Evolutionary conservation across 2,888 invertebrate genomes (phyloP).

Genomic region (Boloria euphrosyne): DNA sequence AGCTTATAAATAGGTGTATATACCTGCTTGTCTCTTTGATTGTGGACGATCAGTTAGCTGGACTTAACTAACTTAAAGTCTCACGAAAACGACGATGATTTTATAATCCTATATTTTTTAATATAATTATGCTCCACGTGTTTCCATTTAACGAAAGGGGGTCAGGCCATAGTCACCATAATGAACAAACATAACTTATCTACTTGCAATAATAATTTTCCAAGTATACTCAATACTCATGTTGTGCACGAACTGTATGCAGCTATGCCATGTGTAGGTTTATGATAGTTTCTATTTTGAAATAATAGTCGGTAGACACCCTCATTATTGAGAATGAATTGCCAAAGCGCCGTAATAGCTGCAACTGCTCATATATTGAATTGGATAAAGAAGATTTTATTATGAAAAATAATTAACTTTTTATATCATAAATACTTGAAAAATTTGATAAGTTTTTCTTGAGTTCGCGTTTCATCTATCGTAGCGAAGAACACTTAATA

Average conservation of each 20-base stretch:
- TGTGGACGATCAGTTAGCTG: too few species aligned
- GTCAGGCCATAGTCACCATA: too few species aligned
- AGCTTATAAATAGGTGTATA: too few species aligned
- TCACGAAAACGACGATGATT: too few species aligned
- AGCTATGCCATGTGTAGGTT: constrained; percentile 34
- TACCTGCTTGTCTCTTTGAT: too few species aligned
- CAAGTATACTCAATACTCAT: not conserved
- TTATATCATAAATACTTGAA: constrained; percentile 33
- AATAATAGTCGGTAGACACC: constrained; percentile 62
- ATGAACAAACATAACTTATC: not conserved
- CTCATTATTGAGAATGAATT: constrained; percentile 78
- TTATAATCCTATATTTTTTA: too few species aligned
- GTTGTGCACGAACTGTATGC: constrained; percentile 20
- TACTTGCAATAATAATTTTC: not conserved
- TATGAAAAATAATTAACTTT: constrained; percentile 70
- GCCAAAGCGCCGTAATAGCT: constrained; percentile 67
- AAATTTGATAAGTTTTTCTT: not conserved
- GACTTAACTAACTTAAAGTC: too few species aligned
- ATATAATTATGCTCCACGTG: too few species aligned
- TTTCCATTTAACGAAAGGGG: too few species aligned
- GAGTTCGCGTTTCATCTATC: not conserved
- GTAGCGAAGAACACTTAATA: not conserved
- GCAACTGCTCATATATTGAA: constrained; percentile 66
- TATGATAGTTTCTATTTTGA: constrained; percentile 39
- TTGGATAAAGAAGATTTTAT: constrained; percentile 75